Evolutionary conservation across 2,797 vertebrate genomes (phyloP).

Genomic region (Rhinophrynus dorsalis): DNA sequence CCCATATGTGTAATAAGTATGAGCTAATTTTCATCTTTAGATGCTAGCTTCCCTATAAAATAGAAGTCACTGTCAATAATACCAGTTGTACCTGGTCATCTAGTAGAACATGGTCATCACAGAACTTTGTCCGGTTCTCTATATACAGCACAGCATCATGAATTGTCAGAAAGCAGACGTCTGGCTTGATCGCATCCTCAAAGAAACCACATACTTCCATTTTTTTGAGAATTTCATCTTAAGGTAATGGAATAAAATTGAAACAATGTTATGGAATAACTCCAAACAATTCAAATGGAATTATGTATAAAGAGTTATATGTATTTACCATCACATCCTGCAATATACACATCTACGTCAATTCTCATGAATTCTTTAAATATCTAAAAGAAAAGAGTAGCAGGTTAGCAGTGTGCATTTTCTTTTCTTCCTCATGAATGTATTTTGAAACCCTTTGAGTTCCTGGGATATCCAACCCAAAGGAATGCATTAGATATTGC

Average conservation of each 20-base stretch:
- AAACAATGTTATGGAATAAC: background rate
- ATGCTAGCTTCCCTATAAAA: too few relatives aligned
- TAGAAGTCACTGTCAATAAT: too few relatives aligned
- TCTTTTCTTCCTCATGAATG: too few relatives aligned
- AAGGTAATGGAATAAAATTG: conserved; percentile 13
- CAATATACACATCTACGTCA: conserved; percentile 77
- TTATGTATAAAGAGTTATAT: too few relatives aligned
- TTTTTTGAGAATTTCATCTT: conserved; percentile 75
- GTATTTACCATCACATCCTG: conserved; percentile 78
- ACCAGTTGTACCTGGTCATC: too few relatives aligned
- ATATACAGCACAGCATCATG: conserved; percentile 81
- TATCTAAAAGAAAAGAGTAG: conserved; percentile 65
- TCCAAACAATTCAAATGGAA: too few relatives aligned
- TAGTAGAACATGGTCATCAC: conserved; percentile 64
- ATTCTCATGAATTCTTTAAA: conserved; percentile 82
- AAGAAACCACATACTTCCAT: conserved; percentile 79
- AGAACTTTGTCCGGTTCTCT: conserved; percentile 62
- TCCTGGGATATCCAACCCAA: too few relatives aligned
- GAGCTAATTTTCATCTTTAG: too few relatives aligned
- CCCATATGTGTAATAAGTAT: too few relatives aligned
- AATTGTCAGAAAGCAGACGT: conserved; percentile 78
- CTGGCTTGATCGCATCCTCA: conserved; percentile 73
- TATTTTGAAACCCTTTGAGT: too few relatives aligned
- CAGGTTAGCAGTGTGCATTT: too few relatives aligned
- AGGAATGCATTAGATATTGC: too few relatives aligned